These are phyloP conservation scores for Rotaria sp. DNA, from an alignment of 2,888 invertebrate genomes.

Conservation along the genomic window DNA sequence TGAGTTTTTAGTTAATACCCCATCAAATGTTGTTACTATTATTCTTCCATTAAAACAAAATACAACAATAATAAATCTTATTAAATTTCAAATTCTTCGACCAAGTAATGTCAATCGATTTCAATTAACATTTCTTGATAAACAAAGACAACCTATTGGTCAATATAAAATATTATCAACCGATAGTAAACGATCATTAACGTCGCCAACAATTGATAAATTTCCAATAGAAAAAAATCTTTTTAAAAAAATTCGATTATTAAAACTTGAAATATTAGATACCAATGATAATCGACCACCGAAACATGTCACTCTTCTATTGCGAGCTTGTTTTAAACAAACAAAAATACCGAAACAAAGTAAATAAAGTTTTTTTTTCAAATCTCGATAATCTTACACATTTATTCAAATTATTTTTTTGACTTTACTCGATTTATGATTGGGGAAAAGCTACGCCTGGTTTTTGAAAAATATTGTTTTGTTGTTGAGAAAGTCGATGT, in stretches of 20 bases:
- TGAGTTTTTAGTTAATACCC: background rate
- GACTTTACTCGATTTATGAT: too few relatives aligned
- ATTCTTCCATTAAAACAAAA: background rate
- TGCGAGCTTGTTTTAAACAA: background rate
- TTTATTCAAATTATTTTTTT: too few relatives aligned
- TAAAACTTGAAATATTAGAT: background rate
- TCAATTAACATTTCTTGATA: background rate
- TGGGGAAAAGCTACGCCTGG: too few relatives aligned
- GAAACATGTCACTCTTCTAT: background rate
- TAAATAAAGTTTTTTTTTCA: too few relatives aligned
- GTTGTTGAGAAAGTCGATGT: too few relatives aligned
- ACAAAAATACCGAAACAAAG: background rate
- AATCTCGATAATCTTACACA: too few relatives aligned
- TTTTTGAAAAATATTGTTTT: too few relatives aligned
- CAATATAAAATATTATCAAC: too few relatives aligned
- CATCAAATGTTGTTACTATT: background rate
- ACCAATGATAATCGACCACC: background rate
- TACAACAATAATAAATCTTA: background rate
- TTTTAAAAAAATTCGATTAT: too few relatives aligned
- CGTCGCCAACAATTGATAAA: too few relatives aligned
- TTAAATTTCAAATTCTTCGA: background rate
- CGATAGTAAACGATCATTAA: too few relatives aligned
- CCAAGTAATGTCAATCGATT: background rate
- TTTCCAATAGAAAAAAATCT: too few relatives aligned
- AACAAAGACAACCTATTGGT: background rate